Evolutionary conservation across 2,113 vertebrate species (phyloP), one percentile per base, ranked within the genome.

Genomic region (Pterocles burchelli): DNA sequence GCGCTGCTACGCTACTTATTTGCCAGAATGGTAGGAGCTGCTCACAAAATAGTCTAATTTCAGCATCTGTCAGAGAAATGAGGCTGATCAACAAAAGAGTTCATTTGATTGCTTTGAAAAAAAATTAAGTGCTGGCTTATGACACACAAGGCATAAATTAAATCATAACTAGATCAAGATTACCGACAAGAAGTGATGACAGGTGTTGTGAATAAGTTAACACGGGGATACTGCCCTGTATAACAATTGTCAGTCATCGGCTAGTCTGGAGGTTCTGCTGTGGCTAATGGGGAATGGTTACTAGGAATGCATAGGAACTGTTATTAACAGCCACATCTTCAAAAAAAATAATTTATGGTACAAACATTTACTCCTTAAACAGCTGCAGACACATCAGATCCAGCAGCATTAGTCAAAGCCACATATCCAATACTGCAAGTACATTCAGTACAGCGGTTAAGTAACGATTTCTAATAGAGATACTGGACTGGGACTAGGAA

Each of bases 171-270:
- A 91, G 70, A 97, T 92, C 36, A 46, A 84, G 82, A 73, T 96
- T n/a, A 76, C 91, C 97, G 97, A 97, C 94, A 96, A 97, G 93
- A 89, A 89, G 93, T 79, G 98, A 97, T 97, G 98, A 97, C 98
- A 98, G 98, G 94, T 97, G 96, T 92, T 97, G 96, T 95, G 97
- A 98, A 97, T 93, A 79, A 87, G 97, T 54, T 93, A 97, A 97
- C 93, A 52, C 2, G 2, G 70, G 96, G 94, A 96, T 94, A 62
- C 88, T 91, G 96, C 96, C 97, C 98, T 48, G 49, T 58, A 15
- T 59, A 90, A 89, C 95, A 75, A 19, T 52, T 97, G 97, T 98
- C 98, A 98, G 92, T 98, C 97, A 97, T 63, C 3, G 80, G 94
- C 95, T 96, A 90, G 79, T 57, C 34, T 85, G 52, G 95, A 62